Conservation (phyloP, 2,797 vertebrate genomes). For the Pelobates cultripes region DNA sequence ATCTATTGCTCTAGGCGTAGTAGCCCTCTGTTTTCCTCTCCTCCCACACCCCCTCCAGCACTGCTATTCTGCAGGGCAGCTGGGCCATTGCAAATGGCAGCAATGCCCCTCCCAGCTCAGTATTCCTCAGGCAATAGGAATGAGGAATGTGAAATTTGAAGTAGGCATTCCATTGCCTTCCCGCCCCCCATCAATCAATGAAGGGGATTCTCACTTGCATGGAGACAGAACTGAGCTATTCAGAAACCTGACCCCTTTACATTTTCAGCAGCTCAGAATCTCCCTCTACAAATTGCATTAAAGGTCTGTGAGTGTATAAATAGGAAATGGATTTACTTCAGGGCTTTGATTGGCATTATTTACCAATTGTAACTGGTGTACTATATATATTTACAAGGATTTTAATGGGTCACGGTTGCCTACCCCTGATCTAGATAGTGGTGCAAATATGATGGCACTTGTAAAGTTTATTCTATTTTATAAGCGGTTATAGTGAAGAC, state of each 20-base stretch:
- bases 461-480: no score
- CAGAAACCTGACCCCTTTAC: neutral
- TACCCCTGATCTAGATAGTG: no score
- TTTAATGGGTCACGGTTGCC: no score
- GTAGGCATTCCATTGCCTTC: constrained; percentile 3
- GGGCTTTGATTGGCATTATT: neutral
- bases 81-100: constrained; percentile 26
- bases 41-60: no score
- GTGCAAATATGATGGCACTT: no score
- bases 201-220: constrained; percentile 6
- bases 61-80: constrained; percentile 3
- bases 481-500: no score
- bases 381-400: no score
- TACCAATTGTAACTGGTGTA: neutral
- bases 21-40: neutral
- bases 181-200: neutral
- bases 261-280: neutral
- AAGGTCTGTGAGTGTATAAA: neutral
- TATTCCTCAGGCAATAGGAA: constrained; percentile 10
- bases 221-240: neutral
- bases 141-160: constrained; percentile 26
- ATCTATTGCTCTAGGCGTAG: neutral
- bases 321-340: neutral
- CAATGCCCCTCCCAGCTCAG: neutral
- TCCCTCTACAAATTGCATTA: neutral